Base-by-base conservation (phyloP, 2,113 vertebrate genomes). In the Chitala chitala region DNA sequence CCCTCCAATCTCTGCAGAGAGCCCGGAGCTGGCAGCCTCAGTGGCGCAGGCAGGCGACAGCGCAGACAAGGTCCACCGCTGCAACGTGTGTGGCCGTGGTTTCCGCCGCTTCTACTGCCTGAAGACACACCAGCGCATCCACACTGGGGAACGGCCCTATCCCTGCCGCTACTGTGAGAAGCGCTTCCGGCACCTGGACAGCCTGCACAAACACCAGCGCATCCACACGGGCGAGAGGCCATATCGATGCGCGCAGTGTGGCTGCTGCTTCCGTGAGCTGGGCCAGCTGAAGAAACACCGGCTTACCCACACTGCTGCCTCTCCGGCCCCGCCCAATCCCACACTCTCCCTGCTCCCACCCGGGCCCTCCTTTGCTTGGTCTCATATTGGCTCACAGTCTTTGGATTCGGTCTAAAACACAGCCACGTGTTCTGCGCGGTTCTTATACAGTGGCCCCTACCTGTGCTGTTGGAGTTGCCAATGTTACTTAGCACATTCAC, bases 91-190 rank as follows among this genome's bases (percentile, higher is more conserved):
- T 5, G 83, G 83, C 24, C 77, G 83, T 1, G 83, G 83, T 15
- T 84, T 84, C 71, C 77, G 83, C 4, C 83, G 83, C 56, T 84
- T 84, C 75, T 84, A 84, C 64, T 84, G 83, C 77, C 76, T 84
- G 50, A 84, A 84, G 75, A 84, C 83, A 3, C 83, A 84, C 77
- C 83, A 84, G 75, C 83, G 83, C 64, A 84, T 84, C 42, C 83
- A 84, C 73, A 84, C 83, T 1, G 83, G 83, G 8, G 83, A 84
- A 73, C 78, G 83, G 1, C 83, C 83, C 0, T 84, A 84, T 65
- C 83, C 83, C 3, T 84, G 83, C 75, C 73, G 83, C 69, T 84
- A 79, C 75, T 85, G 83, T 36, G 83, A 83, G 76, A 85, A 85
- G 33, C 81, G 83, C n/a, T 85, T 85, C 72, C 78, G 82, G 24